These are phyloP conservation scores for Callimorpha dominula DNA, from an alignment of 2,888 invertebrate genomes.

Conservation along the genomic window DNA sequence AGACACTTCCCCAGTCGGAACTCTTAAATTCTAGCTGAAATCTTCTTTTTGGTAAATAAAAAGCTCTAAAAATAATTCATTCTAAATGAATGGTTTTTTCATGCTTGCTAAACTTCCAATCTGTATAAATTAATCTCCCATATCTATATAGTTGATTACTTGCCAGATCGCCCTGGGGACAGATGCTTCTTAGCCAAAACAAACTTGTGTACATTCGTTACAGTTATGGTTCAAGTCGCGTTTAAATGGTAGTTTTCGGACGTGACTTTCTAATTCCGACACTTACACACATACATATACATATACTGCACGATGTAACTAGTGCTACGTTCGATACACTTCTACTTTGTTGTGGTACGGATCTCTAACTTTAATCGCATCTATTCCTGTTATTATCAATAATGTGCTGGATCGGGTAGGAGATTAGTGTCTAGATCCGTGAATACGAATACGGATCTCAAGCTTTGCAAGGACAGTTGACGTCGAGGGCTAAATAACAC, in stretches of 20 bases:
- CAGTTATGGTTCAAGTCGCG: constrained; percentile 54
- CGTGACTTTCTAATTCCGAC: constrained; percentile 54
- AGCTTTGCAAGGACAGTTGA: too few relatives aligned
- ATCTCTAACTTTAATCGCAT: too few relatives aligned
- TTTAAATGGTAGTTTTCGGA: constrained; percentile 62
- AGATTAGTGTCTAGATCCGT: too few relatives aligned
- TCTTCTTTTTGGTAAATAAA: not conserved
- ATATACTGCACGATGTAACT: not conserved
- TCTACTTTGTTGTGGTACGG: not conserved
- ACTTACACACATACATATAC: not conserved
- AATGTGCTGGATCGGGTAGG: too few relatives aligned
- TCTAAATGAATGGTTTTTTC: not conserved
- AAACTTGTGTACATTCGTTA: constrained; percentile 70
- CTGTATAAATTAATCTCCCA: constrained; percentile 59
- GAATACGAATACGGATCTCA: too few relatives aligned
- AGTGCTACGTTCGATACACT: not conserved
- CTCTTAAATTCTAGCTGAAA: not conserved
- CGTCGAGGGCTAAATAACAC: too few relatives aligned
- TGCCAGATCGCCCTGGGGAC: constrained; percentile 47
- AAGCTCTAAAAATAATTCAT: not conserved
- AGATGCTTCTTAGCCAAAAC: constrained; percentile 50
- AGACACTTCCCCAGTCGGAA: not conserved
- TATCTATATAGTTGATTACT: constrained; percentile 58
- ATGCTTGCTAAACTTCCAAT: constrained; percentile 12
- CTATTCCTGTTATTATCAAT: too few relatives aligned